Evolutionary conservation across 23 tunicate genomes (phyloP), one percentile per base, ranked within the genome.

Genomic region (Trididemnum miniatum): DNA sequence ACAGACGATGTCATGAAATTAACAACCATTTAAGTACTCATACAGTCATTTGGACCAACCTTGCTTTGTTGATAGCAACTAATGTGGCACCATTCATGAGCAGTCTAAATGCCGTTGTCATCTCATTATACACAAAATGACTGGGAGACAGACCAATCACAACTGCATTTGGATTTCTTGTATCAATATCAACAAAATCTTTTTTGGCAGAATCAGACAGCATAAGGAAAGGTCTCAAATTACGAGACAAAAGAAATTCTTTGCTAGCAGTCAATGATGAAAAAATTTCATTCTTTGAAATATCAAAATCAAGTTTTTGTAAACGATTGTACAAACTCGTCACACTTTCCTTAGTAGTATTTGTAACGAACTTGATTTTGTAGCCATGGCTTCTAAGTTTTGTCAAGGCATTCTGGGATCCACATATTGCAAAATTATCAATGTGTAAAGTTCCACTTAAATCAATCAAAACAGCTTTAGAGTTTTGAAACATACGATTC

Each of bases 61-160:
- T 88, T 57, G 97, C 91, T 62, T 92, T 92, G 71, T 92, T 82
- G 20, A 92, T 92, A 20, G 97, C 97, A 66, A 92, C 78, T 34
- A 92, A 69, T n/a, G 71, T 50, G 22, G 81, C 85, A 0, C 97
- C 97, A 29, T 77, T 39, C 65, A 87, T 34, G 1, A 92, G 39
- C 9, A 92, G 65, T 24, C 37, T 34, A 26, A 92, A 81, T 2
- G 97, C 97, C 9, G 31, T 25, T 39, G 82, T 92, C 85, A 92
- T 72, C 24, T 59, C 66, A 1, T 83, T 82, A 78, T 87, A 92
- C 9, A 78, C 15, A 62, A 92, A 92, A 71, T 92, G 83, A 2
- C 67, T 31, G 3, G 88, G 85, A 22, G 97, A 84, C 20, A 92
- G 65, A 26, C 97, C 97, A 36, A 92, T 51, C 31, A 92, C 91